Conservation (phyloP, 2,797 vertebrate species). For the Smutsia gigantea region DNA sequence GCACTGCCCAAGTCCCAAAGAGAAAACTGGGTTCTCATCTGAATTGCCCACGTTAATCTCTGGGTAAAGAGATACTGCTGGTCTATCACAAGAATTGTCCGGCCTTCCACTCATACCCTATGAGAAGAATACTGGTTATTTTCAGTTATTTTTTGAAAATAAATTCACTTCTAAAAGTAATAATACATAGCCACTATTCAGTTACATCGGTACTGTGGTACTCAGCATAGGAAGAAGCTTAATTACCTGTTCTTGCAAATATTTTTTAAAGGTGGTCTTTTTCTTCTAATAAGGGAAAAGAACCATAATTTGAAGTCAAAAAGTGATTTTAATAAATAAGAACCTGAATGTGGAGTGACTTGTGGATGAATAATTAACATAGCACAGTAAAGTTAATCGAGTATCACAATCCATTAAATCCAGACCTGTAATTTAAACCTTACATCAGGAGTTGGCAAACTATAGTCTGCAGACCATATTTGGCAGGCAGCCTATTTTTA, state of each 20-base stretch:
- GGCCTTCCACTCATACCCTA: neutral
- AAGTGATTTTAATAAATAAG: neutral
- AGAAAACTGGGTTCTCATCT: neutral
- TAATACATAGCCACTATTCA: neutral
- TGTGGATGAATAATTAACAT: neutral
- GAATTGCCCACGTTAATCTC: fast-evolving
- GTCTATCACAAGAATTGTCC: too few relatives aligned
- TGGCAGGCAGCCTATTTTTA: neutral
- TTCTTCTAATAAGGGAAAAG: neutral
- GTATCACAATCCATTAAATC: neutral
- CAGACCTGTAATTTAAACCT: neutral
- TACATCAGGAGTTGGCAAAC: neutral
- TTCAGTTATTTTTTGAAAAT: neutral
- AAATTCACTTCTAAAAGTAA: too few relatives aligned
- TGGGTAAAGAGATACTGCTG: neutral
- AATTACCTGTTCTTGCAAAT: neutral
- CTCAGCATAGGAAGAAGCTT: neutral
- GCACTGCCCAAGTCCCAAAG: neutral
- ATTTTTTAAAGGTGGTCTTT: neutral
- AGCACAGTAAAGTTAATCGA: neutral
- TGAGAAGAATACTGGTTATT: neutral
- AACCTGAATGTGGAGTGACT: neutral
- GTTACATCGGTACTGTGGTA: neutral
- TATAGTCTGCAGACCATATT: neutral
- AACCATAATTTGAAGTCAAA: neutral